A percentile compares a stretch with the other conserved stretches of the same genome.
Evolutionary conservation across 53 echinoderm and acorn worm genomes (phyloP).

Genomic region (Henricia sp.): DNA sequence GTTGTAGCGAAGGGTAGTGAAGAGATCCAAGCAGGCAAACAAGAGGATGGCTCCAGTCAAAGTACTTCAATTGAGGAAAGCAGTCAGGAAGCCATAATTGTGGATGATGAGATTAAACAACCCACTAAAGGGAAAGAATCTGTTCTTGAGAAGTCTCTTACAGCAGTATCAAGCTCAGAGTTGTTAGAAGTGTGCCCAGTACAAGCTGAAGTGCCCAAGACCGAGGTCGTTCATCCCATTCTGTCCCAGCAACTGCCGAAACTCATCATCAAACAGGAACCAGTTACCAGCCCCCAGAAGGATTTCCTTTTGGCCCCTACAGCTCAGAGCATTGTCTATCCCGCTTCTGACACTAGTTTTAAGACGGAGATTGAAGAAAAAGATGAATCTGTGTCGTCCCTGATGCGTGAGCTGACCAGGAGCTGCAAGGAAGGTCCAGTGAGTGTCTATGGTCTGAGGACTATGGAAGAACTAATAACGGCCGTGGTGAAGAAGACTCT

Average conservation of each 20-base stretch:
- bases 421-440: constrained; percentile 64
- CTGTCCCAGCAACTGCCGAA: constrained; percentile 1
- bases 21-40: not conserved
- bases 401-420: constrained; percentile 52
- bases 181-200: not conserved
- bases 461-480: constrained; percentile 80
- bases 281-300: constrained; percentile 38
- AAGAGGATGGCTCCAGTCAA: not conserved
- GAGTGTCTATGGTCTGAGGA: constrained; percentile 69
- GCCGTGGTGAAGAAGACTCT: constrained; percentile 84
- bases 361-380: constrained; percentile 12
- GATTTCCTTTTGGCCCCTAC: not conserved
- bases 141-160: not conserved
- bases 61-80: constrained; percentile 6
- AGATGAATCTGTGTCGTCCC: constrained; percentile 13
- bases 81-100: not conserved
- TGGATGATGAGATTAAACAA: constrained; percentile 1
- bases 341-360: constrained; percentile 31
- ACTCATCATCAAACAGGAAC: constrained; percentile 54
- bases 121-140: not conserved
- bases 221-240: not conserved
- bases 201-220: not conserved
- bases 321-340: constrained; percentile 11
- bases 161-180: not conserved
- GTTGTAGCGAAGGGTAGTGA: not conserved